These are phyloP conservation scores for Aporophyla lueneburgensis DNA, from an alignment of 2,888 invertebrate species.

Conservation along the genomic window DNA sequence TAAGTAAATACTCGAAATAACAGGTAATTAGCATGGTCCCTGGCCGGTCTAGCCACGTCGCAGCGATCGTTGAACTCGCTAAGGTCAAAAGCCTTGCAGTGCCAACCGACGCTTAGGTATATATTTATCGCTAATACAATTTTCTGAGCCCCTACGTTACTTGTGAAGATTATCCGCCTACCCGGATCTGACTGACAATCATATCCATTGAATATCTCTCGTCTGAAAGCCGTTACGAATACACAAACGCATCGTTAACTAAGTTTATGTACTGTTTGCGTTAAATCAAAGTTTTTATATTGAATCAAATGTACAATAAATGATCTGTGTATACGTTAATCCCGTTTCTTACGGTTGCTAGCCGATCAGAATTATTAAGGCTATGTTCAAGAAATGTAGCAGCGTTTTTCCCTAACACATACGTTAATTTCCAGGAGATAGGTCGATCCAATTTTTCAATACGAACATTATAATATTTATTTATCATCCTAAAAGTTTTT, in stretches of 20 bases:
- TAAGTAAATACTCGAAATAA: slow-evolving; percentile 57
- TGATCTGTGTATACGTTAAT: neutral
- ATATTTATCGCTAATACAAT: slow-evolving; percentile 71
- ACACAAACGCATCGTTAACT: slow-evolving; percentile 46
- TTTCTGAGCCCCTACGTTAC: slow-evolving; percentile 64
- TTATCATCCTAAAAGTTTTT: neutral
- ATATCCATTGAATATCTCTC: slow-evolving; percentile 42
- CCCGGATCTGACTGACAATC: slow-evolving; percentile 30
- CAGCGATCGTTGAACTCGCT: slow-evolving; percentile 78
- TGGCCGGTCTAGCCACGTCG: slow-evolving; percentile 73
- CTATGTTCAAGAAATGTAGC: neutral
- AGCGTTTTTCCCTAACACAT: neutral
- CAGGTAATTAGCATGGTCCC: slow-evolving; percentile 74
- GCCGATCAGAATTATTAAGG: neutral
- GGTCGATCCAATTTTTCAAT: neutral
- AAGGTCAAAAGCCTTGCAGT: slow-evolving; percentile 84
- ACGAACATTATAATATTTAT: neutral
- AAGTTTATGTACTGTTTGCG: slow-evolving; percentile 33
- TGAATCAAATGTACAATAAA: slow-evolving; percentile 15
- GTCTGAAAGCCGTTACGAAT: slow-evolving; percentile 29
- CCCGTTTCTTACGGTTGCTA: neutral
- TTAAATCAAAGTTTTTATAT: slow-evolving; percentile 24
- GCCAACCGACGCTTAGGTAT: slow-evolving; percentile 67
- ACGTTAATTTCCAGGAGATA: neutral
- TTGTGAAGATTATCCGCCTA: slow-evolving; percentile 53